phyloP scores from a whole-genome alignment of 2,113 vertebrate genomes.

The Antigone vipio region DNA sequence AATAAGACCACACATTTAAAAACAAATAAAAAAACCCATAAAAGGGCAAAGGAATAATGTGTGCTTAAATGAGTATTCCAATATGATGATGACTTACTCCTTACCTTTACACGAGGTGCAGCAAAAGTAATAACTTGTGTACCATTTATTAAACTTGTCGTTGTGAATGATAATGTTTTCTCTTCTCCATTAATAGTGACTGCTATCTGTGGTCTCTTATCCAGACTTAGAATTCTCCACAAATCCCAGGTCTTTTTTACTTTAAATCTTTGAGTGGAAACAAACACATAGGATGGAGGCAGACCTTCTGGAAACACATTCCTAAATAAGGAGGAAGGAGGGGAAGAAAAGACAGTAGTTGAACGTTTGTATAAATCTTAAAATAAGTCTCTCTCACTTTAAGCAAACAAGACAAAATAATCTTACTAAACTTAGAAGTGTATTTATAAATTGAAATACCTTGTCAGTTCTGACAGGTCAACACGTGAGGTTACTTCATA shows the following conservation, averaged over 20 bases:
- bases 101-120: conserved; percentile 82
- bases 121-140: conserved; percentile 86
- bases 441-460: conserved; percentile 73
- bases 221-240: conserved; percentile 89
- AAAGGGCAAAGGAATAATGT: neutral
- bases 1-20: neutral
- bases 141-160: conserved; percentile 84
- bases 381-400: neutral
- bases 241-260: conserved; percentile 92
- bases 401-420: neutral
- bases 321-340: conserved; percentile 56
- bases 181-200: conserved; percentile 88
- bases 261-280: conserved; percentile 93
- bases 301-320: conserved; percentile 94
- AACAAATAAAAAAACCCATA: neutral
- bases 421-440: neutral
- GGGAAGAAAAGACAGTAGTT: neutral
- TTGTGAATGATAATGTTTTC: conserved; percentile 86
- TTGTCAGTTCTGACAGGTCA: conserved; percentile 89
- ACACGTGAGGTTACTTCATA: conserved; percentile 86
- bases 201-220: conserved; percentile 89
- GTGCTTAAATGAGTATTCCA: neutral
- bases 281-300: conserved; percentile 95
- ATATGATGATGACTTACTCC: neutral
- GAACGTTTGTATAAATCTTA: neutral